A percentile compares a stretch with the other conserved stretches of the same genome.
Evolutionary conservation across 2,113 vertebrate genomes (phyloP).

Genomic region (Danionella cerebrum): DNA sequence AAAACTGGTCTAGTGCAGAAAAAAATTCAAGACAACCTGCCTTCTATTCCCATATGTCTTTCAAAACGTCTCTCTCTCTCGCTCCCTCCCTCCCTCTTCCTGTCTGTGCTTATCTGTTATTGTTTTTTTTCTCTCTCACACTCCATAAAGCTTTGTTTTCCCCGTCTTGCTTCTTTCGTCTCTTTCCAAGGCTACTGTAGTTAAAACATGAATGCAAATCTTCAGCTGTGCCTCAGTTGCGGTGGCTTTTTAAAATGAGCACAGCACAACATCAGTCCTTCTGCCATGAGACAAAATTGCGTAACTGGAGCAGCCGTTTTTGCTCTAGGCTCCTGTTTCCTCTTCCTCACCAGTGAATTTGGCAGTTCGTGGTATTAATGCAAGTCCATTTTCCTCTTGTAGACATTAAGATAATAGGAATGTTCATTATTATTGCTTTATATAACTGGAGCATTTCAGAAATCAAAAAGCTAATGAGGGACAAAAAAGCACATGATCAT

Average conservation of each 20-base stretch:
- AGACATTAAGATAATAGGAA: no score
- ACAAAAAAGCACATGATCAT: no score
- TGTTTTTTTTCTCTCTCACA: no score
- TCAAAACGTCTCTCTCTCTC: slow-evolving; percentile 28
- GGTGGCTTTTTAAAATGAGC: slow-evolving; percentile 8
- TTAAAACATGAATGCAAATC: slow-evolving; percentile 18
- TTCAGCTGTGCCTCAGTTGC: slow-evolving; percentile 3
- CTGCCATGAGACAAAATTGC: slow-evolving; percentile 2
- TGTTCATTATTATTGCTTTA: no score
- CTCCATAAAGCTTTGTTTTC: slow-evolving; percentile 15
- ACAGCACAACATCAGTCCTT: neutral
- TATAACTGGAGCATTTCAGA: no score
- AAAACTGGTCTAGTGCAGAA: slow-evolving; percentile 8
- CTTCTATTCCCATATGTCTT: slow-evolving; percentile 50
- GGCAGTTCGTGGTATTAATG: no score
- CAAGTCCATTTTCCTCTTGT: no score
- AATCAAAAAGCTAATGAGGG: no score
- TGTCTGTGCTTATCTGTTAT: neutral
- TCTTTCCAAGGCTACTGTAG: neutral
- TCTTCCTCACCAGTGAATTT: neutral
- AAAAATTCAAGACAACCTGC: slow-evolving; percentile 47
- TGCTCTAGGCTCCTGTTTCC: neutral
- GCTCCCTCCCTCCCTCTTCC: slow-evolving; percentile 13
- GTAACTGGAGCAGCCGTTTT: neutral
- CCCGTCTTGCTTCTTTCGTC: slow-evolving; percentile 5